phyloP scores from a whole-genome alignment of 2,888 invertebrate genomes.

The Hyles lineata region DNA sequence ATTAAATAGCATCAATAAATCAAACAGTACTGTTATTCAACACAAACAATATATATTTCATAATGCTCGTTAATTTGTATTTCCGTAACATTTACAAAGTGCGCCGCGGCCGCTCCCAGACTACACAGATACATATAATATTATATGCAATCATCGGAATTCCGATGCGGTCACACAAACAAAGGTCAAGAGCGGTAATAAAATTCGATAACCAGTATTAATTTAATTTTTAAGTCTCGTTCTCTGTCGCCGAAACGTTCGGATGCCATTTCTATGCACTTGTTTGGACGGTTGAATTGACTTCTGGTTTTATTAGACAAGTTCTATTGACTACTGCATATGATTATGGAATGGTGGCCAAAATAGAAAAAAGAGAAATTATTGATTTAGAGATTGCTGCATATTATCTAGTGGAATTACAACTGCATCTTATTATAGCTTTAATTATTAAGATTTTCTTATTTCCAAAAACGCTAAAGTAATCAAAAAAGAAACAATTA shows the following conservation, averaged over 20 bases:
- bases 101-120: neutral
- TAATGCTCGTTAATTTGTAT: neutral
- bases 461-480: neutral
- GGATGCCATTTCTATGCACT: slow-evolving; percentile 14
- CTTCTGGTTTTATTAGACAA: neutral
- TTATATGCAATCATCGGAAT: slow-evolving; percentile 49
- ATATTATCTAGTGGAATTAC: too few relatives aligned
- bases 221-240: slow-evolving; percentile 26
- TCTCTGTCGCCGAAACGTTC: slow-evolving; percentile 5
- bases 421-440: neutral
- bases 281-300: neutral
- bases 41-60: neutral
- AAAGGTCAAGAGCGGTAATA: slow-evolving; percentile 57
- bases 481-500: neutral
- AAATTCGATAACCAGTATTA: slow-evolving; percentile 39
- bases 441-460: neutral
- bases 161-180: slow-evolving; percentile 50
- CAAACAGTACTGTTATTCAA: neutral
- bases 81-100: slow-evolving; percentile 1
- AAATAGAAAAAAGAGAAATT: too few relatives aligned
- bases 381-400: too few relatives aligned
- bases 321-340: neutral
- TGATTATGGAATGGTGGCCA: too few relatives aligned
- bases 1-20: too few relatives aligned
- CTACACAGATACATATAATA: slow-evolving; percentile 5